Evolutionary conservation across 2,113 vertebrate genomes (phyloP), one percentile per base, ranked within the genome.

Genomic region (Hiodon alosoides): DNA sequence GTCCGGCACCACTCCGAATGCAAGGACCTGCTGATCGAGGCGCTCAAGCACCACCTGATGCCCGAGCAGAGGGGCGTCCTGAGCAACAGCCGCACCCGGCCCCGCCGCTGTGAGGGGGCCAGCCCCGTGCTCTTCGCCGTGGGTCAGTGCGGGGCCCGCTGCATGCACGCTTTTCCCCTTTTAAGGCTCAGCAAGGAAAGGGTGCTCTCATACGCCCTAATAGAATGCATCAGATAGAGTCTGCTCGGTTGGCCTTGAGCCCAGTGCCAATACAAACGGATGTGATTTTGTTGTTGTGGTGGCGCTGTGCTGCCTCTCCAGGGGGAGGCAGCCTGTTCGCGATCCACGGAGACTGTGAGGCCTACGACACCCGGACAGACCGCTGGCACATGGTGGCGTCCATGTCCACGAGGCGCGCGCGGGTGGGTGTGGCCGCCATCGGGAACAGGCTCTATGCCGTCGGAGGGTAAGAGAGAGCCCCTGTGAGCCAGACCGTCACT

Each of bases 301-400:
- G 31, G 31, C 31, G 31, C 3, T 10, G 65, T 79, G 3, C 76
- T 54, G 31, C 31, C 11, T 79, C 73, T 47, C 2, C 74, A 89
- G 97, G 97, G 46, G 97, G 97, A 0, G 96, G 97, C 54, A 98
- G 97, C 86, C 90, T 99, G 31, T 98, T 99, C 4, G 97, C 97
- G 75, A 99, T 99, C 86, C 97, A 99, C 0, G 96, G 97, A 3
- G 97, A 99, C 88, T 98, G 96, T 3, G 97, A 98, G 83, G 97
- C 97, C 0, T 98, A 99, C 0, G 97, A 99, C 90, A 98, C 95
- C 0, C 91, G 96, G 78, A 98, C 95, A 0, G 97, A 99, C 82
- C 94, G 96, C 47, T 99, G 97, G 97, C 97, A 99, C 73, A 95
- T 98, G 94, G 97, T 99, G 80, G 95, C 96, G 1, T 98, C 96